Evolutionary conservation across 2,888 invertebrate genomes (phyloP).

Genomic region (Clunio marinus): DNA sequence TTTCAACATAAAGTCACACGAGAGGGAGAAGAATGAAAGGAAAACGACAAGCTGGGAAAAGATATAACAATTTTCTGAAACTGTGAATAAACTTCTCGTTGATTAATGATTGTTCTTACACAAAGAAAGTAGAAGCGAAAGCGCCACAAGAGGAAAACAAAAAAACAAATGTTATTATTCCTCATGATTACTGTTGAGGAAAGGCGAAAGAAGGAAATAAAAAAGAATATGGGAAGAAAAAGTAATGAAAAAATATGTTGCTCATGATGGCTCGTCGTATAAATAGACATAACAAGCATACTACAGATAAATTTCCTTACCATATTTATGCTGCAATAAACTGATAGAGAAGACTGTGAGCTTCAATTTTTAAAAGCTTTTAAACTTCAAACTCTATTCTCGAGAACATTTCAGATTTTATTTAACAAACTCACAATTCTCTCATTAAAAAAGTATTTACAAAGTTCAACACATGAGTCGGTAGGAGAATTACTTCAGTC

Average conservation of each 20-base stretch:
- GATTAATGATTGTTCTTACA: conserved; percentile 35
- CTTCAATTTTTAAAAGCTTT: background rate
- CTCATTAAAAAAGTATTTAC: no score
- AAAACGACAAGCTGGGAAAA: background rate
- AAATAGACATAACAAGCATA: no score
- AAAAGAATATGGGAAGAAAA: background rate
- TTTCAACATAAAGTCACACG: background rate
- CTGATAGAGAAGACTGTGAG: no score
- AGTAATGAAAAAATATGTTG: conserved; percentile 29
- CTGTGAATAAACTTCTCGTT: conserved; percentile 30
- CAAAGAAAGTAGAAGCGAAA: conserved; percentile 10
- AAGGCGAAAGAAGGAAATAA: background rate
- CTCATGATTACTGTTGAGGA: conserved; percentile 18
- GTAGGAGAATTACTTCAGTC: no score
- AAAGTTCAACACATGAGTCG: no score
- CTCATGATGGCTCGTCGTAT: conserved; percentile 9
- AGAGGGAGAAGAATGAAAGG: background rate
- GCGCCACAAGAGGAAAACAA: background rate
- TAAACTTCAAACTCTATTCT: no score
- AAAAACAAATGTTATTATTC: conserved; percentile 36
- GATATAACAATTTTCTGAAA: background rate
- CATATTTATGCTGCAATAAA: no score
- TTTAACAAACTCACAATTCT: no score
- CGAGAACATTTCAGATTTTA: no score
- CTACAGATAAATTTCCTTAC: no score